These are phyloP conservation scores for Drosophila pseudoananassae DNA, from an alignment of 1,140 invertebrate genomes.

Conservation along the genomic window DNA sequence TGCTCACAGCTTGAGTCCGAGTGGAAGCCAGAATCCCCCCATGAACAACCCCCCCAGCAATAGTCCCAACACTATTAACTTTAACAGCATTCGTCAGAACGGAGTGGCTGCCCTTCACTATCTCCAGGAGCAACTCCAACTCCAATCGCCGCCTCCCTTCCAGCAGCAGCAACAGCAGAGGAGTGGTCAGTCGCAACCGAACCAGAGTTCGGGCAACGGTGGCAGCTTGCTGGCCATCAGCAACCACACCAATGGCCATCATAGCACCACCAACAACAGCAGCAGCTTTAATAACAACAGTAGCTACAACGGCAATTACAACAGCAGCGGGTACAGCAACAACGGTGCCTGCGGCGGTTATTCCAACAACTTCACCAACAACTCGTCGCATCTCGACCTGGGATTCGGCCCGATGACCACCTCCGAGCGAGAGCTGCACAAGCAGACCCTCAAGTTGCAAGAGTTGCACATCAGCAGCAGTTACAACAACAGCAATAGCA, in stretches of 20 bases:
- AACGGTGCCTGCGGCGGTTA: constrained; percentile 15
- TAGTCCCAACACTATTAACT: constrained; percentile 20
- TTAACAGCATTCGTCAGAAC: constrained; percentile 40
- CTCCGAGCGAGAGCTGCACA: constrained; percentile 29
- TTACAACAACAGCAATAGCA: constrained; percentile 23
- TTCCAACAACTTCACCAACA: constrained; percentile 11
- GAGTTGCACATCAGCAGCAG: constrained; percentile 27
- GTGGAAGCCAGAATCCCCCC: constrained; percentile 36
- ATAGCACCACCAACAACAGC: constrained; percentile 26
- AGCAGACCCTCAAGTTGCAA: constrained; percentile 40
- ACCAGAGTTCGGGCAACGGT: constrained; percentile 13
- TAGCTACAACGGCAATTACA: constrained; percentile 1
- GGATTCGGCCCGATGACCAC: constrained; percentile 25
- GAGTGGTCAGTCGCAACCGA: neutral
- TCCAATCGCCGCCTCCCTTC: constrained; percentile 4
- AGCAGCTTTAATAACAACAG: constrained; percentile 16
- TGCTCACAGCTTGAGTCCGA: constrained; percentile 39
- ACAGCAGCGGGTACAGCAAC: neutral
- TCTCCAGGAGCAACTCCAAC: constrained; percentile 33
- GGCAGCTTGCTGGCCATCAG: constrained; percentile 15
- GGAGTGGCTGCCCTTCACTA: constrained; percentile 42
- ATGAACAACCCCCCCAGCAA: constrained; percentile 17
- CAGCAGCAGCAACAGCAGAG: constrained; percentile 23
- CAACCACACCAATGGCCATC: constrained; percentile 18
- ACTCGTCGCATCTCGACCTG: constrained; percentile 16